Percentiles rank a stretch among this genome's conserved stretches.
Conservation (phyloP, 1,140 invertebrate species). For the Brachionus koreanus region DNA sequence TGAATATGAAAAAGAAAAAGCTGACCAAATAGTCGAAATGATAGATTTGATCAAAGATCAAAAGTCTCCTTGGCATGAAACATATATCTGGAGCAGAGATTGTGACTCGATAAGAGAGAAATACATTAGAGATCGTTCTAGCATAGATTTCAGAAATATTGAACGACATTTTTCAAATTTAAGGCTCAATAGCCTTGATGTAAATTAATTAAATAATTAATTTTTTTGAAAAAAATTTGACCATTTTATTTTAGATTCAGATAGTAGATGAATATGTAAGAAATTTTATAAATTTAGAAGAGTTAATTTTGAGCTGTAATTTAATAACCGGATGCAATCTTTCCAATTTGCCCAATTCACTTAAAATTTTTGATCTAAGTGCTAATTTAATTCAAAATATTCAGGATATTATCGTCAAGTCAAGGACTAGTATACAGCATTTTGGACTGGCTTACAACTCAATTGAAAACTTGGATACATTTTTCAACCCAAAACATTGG, state of each 20-base stretch:
- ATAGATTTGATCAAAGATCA: slow-evolving; percentile 41
- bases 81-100: slow-evolving; percentile 22
- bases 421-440: slow-evolving; percentile 11
- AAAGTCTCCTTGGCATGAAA: slow-evolving; percentile 41
- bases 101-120: slow-evolving; percentile 15
- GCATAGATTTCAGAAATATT: neutral
- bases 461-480: neutral
- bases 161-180: slow-evolving; percentile 25
- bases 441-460: slow-evolving; percentile 11
- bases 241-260: neutral
- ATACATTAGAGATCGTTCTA: slow-evolving; percentile 1
- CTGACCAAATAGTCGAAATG: slow-evolving; percentile 9
- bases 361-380: slow-evolving; percentile 32
- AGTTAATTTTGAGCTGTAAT: slow-evolving; percentile 27
- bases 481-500: slow-evolving; percentile 32
- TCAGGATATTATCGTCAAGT: neutral
- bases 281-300: slow-evolving; percentile 12
- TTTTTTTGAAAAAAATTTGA: neutral
- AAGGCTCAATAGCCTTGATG: slow-evolving; percentile 18
- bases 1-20: slow-evolving; percentile 34
- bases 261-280: neutral
- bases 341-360: slow-evolving; percentile 12
- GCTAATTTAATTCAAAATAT: slow-evolving; percentile 11
- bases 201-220: neutral
- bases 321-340: neutral